Evolutionary conservation across 2,113 vertebrate species (phyloP).

Genomic region (Pavo muticus): DNA sequence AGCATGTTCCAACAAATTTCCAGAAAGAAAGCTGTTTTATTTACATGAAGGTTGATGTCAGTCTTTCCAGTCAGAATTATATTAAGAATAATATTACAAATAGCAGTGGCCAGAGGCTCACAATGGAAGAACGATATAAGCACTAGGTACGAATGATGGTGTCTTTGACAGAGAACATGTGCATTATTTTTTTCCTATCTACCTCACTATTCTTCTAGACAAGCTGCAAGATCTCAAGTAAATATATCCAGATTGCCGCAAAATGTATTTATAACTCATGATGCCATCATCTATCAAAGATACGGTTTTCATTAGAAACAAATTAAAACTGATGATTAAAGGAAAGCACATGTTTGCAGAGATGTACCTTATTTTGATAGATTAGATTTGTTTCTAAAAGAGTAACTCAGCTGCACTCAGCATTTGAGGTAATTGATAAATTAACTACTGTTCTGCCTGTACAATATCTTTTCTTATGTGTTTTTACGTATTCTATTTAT

Average conservation of each 20-base stretch:
- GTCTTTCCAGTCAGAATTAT: background rate
- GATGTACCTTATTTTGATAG: conserved; percentile 27
- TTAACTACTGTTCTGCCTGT: background rate
- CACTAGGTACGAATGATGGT: background rate
- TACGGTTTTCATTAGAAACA: background rate
- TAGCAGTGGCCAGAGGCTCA: background rate
- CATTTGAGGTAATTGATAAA: conserved; percentile 23
- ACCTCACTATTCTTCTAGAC: background rate
- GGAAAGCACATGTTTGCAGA: conserved; percentile 36
- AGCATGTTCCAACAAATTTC: background rate
- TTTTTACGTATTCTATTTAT: background rate
- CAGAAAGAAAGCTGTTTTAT: background rate
- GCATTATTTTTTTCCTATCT: background rate
- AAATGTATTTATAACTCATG: conserved; percentile 13
- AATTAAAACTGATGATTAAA: conserved; percentile 54
- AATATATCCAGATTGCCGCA: background rate
- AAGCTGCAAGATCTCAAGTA: background rate
- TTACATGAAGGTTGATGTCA: background rate
- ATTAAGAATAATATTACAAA: background rate
- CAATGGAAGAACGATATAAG: background rate
- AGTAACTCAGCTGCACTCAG: conserved; percentile 19
- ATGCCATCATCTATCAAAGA: background rate
- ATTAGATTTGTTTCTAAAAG: conserved; percentile 56
- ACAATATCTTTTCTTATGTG: background rate
- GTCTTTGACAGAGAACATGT: background rate